phyloP scores from a whole-genome alignment of 2,888 invertebrate genomes.

The Calameuta idolon region DNA sequence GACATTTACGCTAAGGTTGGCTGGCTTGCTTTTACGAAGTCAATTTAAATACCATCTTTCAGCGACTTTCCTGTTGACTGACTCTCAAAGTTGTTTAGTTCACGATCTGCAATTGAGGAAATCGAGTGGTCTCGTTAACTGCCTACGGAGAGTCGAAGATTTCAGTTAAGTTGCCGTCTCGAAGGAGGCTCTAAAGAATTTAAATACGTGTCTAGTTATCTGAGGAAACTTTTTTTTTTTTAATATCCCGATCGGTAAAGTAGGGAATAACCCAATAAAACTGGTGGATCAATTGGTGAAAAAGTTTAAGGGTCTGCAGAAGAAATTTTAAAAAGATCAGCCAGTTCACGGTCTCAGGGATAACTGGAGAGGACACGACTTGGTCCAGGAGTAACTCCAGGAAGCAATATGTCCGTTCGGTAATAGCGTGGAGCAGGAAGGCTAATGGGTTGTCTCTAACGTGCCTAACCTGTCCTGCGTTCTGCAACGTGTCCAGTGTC shows the following conservation, averaged over 20 bases:
- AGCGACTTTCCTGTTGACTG: not conserved
- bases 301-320: not conserved
- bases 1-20: not conserved
- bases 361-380: not conserved
- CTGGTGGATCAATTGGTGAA: not conserved
- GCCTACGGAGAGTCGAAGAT: not conserved
- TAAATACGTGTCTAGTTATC: not conserved
- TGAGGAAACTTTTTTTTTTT: not conserved
- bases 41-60: not conserved
- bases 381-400: constrained; percentile 16
- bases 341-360: not conserved
- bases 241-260: not conserved
- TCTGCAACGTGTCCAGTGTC: constrained; percentile 24
- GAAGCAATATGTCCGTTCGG: constrained; percentile 47
- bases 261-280: not conserved
- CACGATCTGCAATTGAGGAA: not conserved
- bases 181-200: not conserved
- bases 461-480: constrained; percentile 41
- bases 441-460: constrained; percentile 50
- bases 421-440: constrained; percentile 46
- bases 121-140: constrained; percentile 5
- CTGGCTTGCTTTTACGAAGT: not conserved
- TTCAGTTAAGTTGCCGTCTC: not conserved
- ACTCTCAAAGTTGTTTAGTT: constrained; percentile 1
- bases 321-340: not conserved